Evolutionary conservation across 2,797 vertebrate species (phyloP).

Genomic region (Astyanax mexicanus): DNA sequence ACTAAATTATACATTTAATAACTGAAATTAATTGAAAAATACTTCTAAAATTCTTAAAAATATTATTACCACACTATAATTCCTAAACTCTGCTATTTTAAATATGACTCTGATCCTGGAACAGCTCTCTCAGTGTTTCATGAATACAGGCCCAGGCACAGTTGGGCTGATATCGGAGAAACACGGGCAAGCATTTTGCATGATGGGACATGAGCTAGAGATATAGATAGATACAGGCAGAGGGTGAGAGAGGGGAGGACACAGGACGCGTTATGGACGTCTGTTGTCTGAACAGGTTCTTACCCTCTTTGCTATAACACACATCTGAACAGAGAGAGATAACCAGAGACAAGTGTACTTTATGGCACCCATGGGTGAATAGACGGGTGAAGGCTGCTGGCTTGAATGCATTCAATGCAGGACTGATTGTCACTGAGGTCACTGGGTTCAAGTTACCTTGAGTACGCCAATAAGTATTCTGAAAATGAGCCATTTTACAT

Average conservation of each 20-base stretch:
- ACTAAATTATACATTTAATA: neutral
- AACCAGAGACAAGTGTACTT: neutral
- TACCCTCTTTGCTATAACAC: neutral
- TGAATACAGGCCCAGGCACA: constrained; percentile 39
- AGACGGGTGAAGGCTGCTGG: neutral
- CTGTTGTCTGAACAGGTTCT: constrained; percentile 15
- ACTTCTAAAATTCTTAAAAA: too few species aligned
- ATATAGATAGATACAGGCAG: constrained; percentile 60
- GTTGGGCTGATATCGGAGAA: constrained; percentile 69
- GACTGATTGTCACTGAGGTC: neutral
- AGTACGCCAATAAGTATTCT: neutral
- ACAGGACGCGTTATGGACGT: constrained; percentile 37
- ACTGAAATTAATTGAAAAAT: too few species aligned
- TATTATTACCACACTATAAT: too few species aligned
- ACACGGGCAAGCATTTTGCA: constrained; percentile 56
- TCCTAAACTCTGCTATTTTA: neutral
- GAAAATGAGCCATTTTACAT: neutral
- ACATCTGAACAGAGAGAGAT: neutral
- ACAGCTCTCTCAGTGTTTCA: constrained; percentile 42
- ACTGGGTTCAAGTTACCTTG: neutral
- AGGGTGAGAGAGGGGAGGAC: constrained; percentile 36
- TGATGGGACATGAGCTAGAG: constrained; percentile 62
- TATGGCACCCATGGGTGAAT: neutral
- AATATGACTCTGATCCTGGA: constrained; percentile 44
- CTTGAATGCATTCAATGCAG: neutral